These are phyloP conservation scores for Coremacera marginata DNA, from an alignment of 2,888 invertebrate genomes.

Conservation along the genomic window DNA sequence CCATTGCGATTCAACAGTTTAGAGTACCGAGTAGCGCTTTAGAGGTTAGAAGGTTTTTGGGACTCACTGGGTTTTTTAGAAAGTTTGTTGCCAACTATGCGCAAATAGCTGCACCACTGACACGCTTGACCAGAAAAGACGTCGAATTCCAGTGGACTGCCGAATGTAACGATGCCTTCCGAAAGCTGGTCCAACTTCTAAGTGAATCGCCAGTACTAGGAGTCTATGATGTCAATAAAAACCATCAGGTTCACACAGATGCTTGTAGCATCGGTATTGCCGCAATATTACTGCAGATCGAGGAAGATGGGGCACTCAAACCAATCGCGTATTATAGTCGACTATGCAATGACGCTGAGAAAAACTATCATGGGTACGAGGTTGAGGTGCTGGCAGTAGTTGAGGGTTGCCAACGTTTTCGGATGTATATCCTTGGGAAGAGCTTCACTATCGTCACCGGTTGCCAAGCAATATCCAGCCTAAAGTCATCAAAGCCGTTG, in stretches of 20 bases:
- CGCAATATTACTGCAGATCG: conserved; percentile 37
- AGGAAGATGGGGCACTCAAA: not conserved
- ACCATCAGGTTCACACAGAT: conserved; percentile 44
- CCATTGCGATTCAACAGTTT: not conserved
- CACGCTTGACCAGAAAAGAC: too few relatives aligned
- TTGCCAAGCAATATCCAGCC: too few relatives aligned
- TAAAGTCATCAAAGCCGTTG: too few relatives aligned
- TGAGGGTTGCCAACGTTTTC: conserved; percentile 41
- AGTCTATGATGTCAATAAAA: conserved; percentile 38
- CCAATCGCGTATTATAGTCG: conserved; percentile 42
- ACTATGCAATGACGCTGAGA: conserved; percentile 35
- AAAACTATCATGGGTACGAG: conserved; percentile 36
- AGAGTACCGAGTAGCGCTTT: not conserved
- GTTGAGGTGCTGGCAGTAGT: conserved; percentile 40
- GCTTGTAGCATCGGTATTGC: conserved; percentile 40
- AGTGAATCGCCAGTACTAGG: conserved; percentile 32
- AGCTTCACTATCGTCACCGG: too few relatives aligned
- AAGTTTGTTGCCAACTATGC: not conserved
- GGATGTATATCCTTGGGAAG: too few relatives aligned
- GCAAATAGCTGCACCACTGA: conserved; percentile 15
- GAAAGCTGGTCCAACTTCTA: not conserved
- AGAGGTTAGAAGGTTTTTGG: not conserved
- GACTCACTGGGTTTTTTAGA: not conserved
- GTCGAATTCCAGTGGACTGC: too few relatives aligned
- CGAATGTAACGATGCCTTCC: not conserved